These are phyloP conservation scores for Synergus gifuensis DNA, from an alignment of 2,888 invertebrate species.

Conservation along the genomic window DNA sequence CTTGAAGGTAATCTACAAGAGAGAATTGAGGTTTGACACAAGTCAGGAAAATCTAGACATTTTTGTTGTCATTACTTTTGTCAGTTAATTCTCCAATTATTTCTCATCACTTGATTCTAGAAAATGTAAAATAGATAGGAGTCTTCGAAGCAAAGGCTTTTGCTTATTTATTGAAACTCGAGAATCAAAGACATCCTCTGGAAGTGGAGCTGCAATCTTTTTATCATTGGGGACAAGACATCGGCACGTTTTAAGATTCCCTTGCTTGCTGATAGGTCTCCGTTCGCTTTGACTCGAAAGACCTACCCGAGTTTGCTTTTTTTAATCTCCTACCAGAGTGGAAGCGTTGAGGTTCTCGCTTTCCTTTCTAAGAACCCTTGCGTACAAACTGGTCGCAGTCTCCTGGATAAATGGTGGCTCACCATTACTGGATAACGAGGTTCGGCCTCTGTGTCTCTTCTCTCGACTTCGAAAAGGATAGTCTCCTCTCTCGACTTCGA, in stretches of 20 bases:
- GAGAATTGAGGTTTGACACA: neutral
- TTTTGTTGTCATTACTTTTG: too few relatives aligned
- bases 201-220: constrained; percentile 15
- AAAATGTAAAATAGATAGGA: neutral
- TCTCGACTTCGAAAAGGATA: constrained; percentile 22
- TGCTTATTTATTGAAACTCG: neutral
- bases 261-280: constrained; percentile 7
- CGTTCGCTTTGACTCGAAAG: constrained; percentile 33
- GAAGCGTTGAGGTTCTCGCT: constrained; percentile 48
- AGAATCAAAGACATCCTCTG: constrained; percentile 19
- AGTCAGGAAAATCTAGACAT: too few relatives aligned
- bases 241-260: constrained; percentile 38
- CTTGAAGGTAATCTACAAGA: neutral
- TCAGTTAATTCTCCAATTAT: neutral
- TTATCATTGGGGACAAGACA: constrained; percentile 33
- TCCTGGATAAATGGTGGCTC: constrained; percentile 63
- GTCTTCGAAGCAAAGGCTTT: neutral
- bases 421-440: constrained; percentile 67
- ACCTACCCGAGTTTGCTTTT: constrained; percentile 30
- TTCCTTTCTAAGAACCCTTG: constrained; percentile 55
- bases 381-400: constrained; percentile 40
- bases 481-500: constrained; percentile 21
- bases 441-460: constrained; percentile 43
- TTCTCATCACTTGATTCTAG: neutral
- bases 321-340: constrained; percentile 17